Conservation (phyloP, 2,888 invertebrate species). For the Lysandra coridon region DNA sequence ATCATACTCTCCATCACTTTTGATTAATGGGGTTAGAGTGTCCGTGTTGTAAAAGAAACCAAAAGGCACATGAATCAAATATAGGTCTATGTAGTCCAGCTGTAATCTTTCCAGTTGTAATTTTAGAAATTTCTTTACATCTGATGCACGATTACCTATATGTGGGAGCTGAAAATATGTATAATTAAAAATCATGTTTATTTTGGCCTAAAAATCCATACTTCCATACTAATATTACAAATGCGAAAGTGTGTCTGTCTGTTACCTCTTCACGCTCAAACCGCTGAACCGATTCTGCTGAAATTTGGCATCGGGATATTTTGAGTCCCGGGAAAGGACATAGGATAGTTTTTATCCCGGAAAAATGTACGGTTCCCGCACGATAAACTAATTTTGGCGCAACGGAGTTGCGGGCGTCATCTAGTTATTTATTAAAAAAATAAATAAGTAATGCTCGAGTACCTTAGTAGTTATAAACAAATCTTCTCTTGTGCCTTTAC, state of each 20-base stretch:
- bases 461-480: slow-evolving; percentile 92
- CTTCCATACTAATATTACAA: too few relatives aligned
- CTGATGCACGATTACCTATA: slow-evolving; percentile 83
- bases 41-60: slow-evolving; percentile 80
- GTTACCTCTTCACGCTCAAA: too few relatives aligned
- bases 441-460: slow-evolving; percentile 35
- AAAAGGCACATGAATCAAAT: slow-evolving; percentile 89
- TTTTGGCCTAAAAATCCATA: not conserved
- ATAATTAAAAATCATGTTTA: not conserved
- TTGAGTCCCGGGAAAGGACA: too few relatives aligned
- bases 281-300: too few relatives aligned
- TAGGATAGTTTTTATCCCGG: too few relatives aligned
- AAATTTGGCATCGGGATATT: too few relatives aligned
- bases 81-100: slow-evolving; percentile 87
- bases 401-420: too few relatives aligned
- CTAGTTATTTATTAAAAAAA: not conserved
- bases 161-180: slow-evolving; percentile 82
- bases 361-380: too few relatives aligned
- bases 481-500: slow-evolving; percentile 84
- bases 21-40: slow-evolving; percentile 76
- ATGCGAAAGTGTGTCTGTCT: too few relatives aligned
- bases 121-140: slow-evolving; percentile 83
- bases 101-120: slow-evolving; percentile 83
- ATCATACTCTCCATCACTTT: slow-evolving; percentile 80
- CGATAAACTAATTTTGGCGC: too few relatives aligned